Conservation (phyloP, 2,797 vertebrate genomes). For the Parauchenoglanis punctatus region DNA sequence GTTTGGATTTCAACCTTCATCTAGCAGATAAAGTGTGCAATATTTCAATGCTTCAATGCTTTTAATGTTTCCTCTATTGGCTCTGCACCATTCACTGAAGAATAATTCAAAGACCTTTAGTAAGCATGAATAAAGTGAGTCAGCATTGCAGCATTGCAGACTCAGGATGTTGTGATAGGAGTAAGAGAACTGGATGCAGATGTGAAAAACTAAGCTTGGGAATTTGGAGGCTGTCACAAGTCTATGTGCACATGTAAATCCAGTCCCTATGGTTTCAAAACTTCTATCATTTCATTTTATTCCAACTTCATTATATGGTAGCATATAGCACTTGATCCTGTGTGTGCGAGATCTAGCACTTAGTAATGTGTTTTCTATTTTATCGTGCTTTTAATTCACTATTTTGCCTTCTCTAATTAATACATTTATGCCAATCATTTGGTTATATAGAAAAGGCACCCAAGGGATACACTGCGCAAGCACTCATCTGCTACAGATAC, state of each 20-base stretch:
- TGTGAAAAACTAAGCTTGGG: background rate
- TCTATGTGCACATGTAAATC: background rate
- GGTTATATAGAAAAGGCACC: background rate
- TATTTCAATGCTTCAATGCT: background rate
- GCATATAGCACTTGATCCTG: background rate
- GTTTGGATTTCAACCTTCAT: background rate
- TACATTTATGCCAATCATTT: background rate
- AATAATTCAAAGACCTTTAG: background rate
- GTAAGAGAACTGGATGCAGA: background rate
- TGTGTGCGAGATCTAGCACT: background rate
- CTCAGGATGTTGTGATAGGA: background rate
- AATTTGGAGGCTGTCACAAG: background rate
- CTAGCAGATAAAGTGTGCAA: background rate
- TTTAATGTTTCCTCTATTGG: background rate
- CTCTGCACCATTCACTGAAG: background rate
- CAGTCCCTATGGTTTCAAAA: background rate
- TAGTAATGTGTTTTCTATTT: background rate
- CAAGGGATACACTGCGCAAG: background rate
- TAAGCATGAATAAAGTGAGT: background rate
- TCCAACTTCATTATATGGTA: background rate
- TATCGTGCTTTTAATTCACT: background rate
- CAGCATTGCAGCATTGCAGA: background rate
- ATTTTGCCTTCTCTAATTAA: background rate
- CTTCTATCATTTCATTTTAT: background rate
- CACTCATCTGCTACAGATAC: background rate